A percentile compares a stretch with the other conserved stretches of the same genome.
These are phyloP conservation scores for Diprion similis DNA, from an alignment of 1,140 invertebrate genomes.

Conservation along the genomic window DNA sequence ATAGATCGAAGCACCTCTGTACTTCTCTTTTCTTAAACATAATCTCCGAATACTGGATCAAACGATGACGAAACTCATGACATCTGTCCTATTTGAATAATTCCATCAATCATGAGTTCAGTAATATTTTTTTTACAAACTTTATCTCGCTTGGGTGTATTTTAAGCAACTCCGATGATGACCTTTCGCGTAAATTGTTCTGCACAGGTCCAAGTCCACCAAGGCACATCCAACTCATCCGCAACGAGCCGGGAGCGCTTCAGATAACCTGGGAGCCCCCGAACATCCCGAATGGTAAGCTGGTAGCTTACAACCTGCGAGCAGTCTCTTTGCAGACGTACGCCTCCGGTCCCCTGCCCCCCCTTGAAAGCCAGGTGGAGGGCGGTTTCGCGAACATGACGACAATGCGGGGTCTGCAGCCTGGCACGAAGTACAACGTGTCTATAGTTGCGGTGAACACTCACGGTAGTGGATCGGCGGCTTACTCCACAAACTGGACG, in stretches of 20 bases:
- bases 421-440: conserved; percentile 76
- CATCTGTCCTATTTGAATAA: no score
- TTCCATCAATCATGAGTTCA: no score
- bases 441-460: conserved; percentile 70
- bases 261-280: conserved; percentile 65
- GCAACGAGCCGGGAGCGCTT: conserved; percentile 33
- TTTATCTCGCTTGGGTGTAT: no score
- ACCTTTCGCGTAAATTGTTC: not conserved
- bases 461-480: conserved; percentile 66
- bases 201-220: conserved; percentile 50
- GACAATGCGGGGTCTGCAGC: conserved; percentile 68
- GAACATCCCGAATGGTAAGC: conserved; percentile 66
- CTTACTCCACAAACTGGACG: conserved; percentile 67
- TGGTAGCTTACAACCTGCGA: conserved; percentile 65
- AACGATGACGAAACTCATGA: no score
- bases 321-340: conserved; percentile 44
- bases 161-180: no score
- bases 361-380: conserved; percentile 53
- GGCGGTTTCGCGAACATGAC: conserved; percentile 54
- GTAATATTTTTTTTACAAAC: no score
- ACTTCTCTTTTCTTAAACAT: no score
- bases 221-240: conserved; percentile 33
- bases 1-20: no score
- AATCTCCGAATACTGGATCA: no score
- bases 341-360: conserved; percentile 39